Conservation (phyloP, 2,888 invertebrate genomes). For the Apamea anceps region DNA sequence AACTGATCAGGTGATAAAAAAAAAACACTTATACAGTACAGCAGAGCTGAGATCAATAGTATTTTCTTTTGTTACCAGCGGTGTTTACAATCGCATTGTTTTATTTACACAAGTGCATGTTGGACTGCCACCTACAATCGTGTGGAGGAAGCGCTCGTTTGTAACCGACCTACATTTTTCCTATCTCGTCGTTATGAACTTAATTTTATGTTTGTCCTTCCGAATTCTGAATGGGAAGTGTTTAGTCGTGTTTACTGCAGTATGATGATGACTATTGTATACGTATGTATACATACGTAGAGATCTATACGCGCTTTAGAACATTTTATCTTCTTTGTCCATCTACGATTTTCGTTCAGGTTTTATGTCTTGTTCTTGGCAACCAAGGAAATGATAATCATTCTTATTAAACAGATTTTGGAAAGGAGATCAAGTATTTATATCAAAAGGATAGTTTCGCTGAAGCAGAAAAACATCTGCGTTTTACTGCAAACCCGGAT, state of each 20-base stretch:
- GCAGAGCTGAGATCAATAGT: constrained; percentile 24
- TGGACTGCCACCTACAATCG: constrained; percentile 3
- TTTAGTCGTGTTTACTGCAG: neutral
- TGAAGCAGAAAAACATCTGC: neutral
- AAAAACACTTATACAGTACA: constrained; percentile 1
- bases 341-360: neutral
- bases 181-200: constrained; percentile 17
- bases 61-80: constrained; percentile 52
- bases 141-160: constrained; percentile 51
- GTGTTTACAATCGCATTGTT: constrained; percentile 54
- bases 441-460: neutral
- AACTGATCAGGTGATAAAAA: constrained; percentile 34
- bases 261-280: neutral
- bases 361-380: neutral
- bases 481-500: neutral
- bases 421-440: neutral
- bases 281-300: neutral
- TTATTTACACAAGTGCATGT: constrained; percentile 63
- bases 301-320: neutral
- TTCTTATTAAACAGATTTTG: neutral
- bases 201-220: constrained; percentile 48
- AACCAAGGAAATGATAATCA: neutral
- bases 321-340: neutral
- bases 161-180: constrained; percentile 45
- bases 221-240: constrained; percentile 22